These are phyloP conservation scores for Astreopora myriophthalma DNA, from an alignment of 64 coral and sea anemone genomes.

Conservation along the genomic window DNA sequence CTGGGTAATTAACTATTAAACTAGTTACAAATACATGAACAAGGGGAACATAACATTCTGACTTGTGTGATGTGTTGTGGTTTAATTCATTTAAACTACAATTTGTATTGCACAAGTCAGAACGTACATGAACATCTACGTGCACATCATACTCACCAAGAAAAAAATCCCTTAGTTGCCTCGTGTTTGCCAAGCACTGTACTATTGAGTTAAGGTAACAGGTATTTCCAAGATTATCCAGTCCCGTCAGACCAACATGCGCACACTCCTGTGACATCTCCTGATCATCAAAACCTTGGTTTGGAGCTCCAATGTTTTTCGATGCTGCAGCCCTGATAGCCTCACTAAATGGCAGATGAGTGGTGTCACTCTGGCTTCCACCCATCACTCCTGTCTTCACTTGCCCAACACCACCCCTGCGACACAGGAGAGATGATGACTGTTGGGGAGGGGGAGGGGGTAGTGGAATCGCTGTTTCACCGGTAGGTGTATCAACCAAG, in stretches of 20 bases:
- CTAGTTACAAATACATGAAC: no score
- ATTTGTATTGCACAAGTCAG: no score
- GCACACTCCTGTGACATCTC: not conserved
- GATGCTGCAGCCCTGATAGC: slow-evolving; percentile 40
- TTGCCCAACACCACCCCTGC: not conserved
- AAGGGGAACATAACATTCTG: no score
- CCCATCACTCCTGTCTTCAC: slow-evolving; percentile 79
- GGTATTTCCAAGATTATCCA: slow-evolving; percentile 86
- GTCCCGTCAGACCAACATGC: slow-evolving; percentile 66
- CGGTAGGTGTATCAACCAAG: not conserved
- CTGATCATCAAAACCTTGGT: not conserved
- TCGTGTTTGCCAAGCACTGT: slow-evolving; percentile 83
- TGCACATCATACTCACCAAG: slow-evolving; percentile 62
- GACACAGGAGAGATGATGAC: not conserved
- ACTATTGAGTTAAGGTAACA: slow-evolving; percentile 89
- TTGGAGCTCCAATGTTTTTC: not conserved
- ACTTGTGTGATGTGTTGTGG: no score
- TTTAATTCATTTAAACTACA: no score
- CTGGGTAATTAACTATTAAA: no score
- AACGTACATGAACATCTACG: no score
- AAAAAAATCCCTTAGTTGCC: slow-evolving; percentile 80
- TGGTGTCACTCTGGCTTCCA: slow-evolving; percentile 48
- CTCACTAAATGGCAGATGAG: slow-evolving; percentile 30
- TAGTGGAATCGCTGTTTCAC: slow-evolving; percentile 1
- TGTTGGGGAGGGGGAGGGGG: not conserved